phyloP scores from a whole-genome alignment of 2,797 vertebrate species.

The Cichlasoma orientale region DNA sequence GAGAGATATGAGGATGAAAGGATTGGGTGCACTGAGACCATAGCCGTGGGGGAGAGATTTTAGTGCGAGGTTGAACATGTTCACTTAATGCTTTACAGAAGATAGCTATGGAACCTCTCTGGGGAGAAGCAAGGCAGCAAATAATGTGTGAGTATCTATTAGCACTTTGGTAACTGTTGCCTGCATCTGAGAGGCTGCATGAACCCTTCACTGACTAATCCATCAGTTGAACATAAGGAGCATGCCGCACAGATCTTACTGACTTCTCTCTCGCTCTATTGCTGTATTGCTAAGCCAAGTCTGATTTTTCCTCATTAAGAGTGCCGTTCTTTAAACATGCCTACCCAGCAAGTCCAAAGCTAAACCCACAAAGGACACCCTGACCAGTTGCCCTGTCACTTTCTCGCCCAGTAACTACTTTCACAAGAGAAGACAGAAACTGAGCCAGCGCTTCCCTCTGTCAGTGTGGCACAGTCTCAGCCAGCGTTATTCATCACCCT shows the following conservation, averaged over 20 bases:
- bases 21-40: constrained; percentile 69
- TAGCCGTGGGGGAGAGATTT: constrained; percentile 70
- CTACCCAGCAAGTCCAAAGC: constrained; percentile 33
- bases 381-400: constrained; percentile 61
- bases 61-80: constrained; percentile 63
- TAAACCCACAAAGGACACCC: constrained; percentile 52
- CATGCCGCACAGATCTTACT: constrained; percentile 36
- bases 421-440: constrained; percentile 40
- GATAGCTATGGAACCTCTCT: constrained; percentile 60
- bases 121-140: constrained; percentile 61
- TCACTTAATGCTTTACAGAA: constrained; percentile 68
- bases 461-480: constrained; percentile 55
- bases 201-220: constrained; percentile 58
- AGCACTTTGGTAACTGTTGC: constrained; percentile 63
- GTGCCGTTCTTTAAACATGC: constrained; percentile 51
- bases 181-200: constrained; percentile 49
- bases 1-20: constrained; percentile 76
- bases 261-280: constrained; percentile 22
- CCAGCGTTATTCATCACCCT: constrained; percentile 75
- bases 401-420: constrained; percentile 52
- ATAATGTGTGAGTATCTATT: constrained; percentile 68
- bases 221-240: constrained; percentile 59
- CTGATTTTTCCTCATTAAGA: constrained; percentile 56
- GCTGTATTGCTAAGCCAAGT: constrained; percentile 38
- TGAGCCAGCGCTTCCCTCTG: constrained; percentile 53